These are phyloP conservation scores for Pollenia griseotomentosa DNA, from an alignment of 2,888 invertebrate species.

Conservation along the genomic window DNA sequence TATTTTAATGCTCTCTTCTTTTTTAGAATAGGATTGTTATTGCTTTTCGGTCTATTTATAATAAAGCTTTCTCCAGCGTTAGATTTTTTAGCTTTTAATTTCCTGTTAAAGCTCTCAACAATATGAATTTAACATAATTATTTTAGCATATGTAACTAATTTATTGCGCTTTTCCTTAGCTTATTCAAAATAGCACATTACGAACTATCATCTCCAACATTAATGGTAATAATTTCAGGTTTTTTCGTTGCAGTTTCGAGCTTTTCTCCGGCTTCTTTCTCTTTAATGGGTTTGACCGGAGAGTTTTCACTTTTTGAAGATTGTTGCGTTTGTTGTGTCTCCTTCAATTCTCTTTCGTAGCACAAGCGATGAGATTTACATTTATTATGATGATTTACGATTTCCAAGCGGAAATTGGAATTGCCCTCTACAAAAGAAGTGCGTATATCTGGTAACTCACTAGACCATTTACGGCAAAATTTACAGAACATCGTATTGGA, in stretches of 20 bases:
- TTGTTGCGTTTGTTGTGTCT: constrained; percentile 65
- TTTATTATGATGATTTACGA: constrained; percentile 91
- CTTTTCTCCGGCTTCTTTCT: constrained; percentile 2
- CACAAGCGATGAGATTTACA: constrained; percentile 91
- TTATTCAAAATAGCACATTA: constrained; percentile 35
- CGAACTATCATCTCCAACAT: constrained; percentile 80
- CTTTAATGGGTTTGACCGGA: not conserved
- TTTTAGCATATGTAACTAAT: not conserved
- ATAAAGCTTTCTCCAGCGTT: no score
- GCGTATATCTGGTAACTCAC: constrained; percentile 88
- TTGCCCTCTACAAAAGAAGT: constrained; percentile 93
- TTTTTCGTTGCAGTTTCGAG: constrained; percentile 48
- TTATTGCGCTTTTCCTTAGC: not conserved
- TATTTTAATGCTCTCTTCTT: no score
- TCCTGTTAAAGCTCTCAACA: no score
- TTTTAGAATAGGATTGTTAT: no score
- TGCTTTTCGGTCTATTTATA: no score
- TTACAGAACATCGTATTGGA: constrained; percentile 90
- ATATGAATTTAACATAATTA: not conserved
- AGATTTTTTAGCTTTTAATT: no score
- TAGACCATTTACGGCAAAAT: constrained; percentile 90
- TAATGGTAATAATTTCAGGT: constrained; percentile 81
- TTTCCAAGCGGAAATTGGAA: constrained; percentile 90
- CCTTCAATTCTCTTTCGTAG: constrained; percentile 84
- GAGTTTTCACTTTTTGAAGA: constrained; percentile 33